Base-by-base conservation (phyloP, 2,888 invertebrate genomes). In the Ommatoiulus sabulosus region DNA sequence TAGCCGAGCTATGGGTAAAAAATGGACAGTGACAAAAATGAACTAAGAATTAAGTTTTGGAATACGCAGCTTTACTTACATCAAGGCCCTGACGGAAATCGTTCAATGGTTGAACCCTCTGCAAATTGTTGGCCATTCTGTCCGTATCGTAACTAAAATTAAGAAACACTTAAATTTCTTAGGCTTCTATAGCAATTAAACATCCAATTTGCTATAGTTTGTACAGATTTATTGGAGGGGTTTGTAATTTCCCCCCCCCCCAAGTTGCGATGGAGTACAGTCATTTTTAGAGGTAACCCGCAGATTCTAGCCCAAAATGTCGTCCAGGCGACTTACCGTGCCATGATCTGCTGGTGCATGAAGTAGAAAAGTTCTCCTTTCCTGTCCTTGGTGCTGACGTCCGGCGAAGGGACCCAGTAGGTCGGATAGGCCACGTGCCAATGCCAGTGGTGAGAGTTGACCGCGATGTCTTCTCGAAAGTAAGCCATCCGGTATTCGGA, bases 401-500 rank as follows among this genome's bases (percentile, higher is more conserved):
- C 94, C 87, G 94, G 88, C 72, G 89, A 93, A 88, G 94, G 94
- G 87, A 93, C 93, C 92, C 95, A 93, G 94, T 95, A 95, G 94
- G 94, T 95, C 72, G 95, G 95, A 91, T 94, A 94, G 89, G 94
- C 94, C 90, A 94, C 91, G 91, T 95, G 94, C 93, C 95, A 94
- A 92, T 94, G 90, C 88, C 91, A 95, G 93, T 96, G 95, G 91
- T 94, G 94, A 0, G 94, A 91, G 92, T 95, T 96, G 87, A 96
- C 93, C 89, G 94, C 95, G 89, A 95, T 93, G 92, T 97, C 96
- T 91, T 96, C 95, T 20, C 95, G 95, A 92, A 95, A 95, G 92
- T 96, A 96, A 63, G 94, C 93, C 89, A 96, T 90, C 89, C 93
- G 94, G 89, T 97, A 97, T 91, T 97, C 97, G 0, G 95, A 95